A percentile compares a stretch with the other conserved stretches of the same genome.
phyloP scores from a whole-genome alignment of 2,797 vertebrate species.

The Picus viridis region DNA sequence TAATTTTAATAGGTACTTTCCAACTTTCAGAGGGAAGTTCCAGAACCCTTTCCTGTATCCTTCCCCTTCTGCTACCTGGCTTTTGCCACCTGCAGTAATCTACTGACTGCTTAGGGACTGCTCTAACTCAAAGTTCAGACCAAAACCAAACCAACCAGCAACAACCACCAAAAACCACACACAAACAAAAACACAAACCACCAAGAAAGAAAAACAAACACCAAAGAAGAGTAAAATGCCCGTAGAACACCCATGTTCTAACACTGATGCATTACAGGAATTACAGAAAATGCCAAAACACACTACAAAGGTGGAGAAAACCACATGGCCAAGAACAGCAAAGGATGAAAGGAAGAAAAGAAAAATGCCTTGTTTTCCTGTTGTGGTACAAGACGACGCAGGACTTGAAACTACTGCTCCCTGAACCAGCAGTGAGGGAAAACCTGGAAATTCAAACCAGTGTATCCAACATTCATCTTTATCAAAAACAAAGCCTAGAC shows the following conservation, averaged over 20 bases:
- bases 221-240: not conserved
- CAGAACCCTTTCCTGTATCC: not conserved
- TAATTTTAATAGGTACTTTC: not conserved
- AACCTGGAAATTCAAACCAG: not conserved
- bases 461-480: not conserved
- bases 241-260: not conserved
- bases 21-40: not conserved
- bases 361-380: not conserved
- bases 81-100: not conserved
- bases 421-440: not conserved
- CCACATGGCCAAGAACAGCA: not conserved
- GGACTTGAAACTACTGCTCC: not conserved
- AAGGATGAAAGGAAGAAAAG: accelerated
- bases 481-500: not conserved
- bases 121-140: not conserved
- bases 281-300: not conserved
- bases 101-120: accelerated
- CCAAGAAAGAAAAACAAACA: not conserved
- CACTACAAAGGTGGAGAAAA: not conserved
- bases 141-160: not conserved
- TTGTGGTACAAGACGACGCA: accelerated
- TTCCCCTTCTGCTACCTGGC: not conserved
- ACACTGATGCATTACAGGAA: not conserved
- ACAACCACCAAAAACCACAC: too few species aligned
- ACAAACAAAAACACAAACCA: too few species aligned